phyloP scores from a whole-genome alignment of 2,888 invertebrate species.

The Dryomyza anilis region DNA sequence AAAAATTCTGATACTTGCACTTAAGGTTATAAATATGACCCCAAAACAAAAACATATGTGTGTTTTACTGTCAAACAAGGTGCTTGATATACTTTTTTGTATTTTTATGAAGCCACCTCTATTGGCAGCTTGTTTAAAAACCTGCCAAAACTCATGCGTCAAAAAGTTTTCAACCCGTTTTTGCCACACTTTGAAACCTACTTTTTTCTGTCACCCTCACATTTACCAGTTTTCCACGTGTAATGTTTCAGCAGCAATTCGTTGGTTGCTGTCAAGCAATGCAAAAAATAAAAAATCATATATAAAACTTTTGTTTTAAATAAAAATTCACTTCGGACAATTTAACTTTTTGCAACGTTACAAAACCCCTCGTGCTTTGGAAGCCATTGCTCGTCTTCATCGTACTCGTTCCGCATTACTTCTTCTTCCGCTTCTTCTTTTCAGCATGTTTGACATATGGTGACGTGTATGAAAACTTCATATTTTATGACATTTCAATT shows the following conservation, averaged over 20 bases:
- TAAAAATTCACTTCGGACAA: conserved; percentile 37
- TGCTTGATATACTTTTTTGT: background rate
- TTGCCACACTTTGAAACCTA: too few species aligned
- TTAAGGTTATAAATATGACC: too few species aligned
- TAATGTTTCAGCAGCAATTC: too few species aligned
- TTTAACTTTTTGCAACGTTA: conserved; percentile 26
- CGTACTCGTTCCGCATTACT: background rate
- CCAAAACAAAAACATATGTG: background rate
- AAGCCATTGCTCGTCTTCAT: background rate
- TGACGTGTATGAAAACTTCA: conserved; percentile 7
- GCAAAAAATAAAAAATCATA: too few species aligned
- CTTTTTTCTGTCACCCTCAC: too few species aligned
- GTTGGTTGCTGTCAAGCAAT: too few species aligned
- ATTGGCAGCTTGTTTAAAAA: background rate
- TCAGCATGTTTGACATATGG: conserved; percentile 9
- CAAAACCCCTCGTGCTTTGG: background rate
- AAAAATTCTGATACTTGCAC: too few species aligned
- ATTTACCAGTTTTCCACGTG: too few species aligned
- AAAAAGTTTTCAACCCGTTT: conserved; percentile 2
- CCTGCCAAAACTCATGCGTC: conserved; percentile 7
- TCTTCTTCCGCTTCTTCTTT: background rate
- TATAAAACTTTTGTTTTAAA: conserved; percentile 44
- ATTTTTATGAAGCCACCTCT: background rate
- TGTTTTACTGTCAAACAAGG: background rate
- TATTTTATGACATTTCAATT: conserved; percentile 14